These are phyloP conservation scores for Agonopterix alstromeriana DNA, from an alignment of 2,888 invertebrate genomes.

Conservation along the genomic window DNA sequence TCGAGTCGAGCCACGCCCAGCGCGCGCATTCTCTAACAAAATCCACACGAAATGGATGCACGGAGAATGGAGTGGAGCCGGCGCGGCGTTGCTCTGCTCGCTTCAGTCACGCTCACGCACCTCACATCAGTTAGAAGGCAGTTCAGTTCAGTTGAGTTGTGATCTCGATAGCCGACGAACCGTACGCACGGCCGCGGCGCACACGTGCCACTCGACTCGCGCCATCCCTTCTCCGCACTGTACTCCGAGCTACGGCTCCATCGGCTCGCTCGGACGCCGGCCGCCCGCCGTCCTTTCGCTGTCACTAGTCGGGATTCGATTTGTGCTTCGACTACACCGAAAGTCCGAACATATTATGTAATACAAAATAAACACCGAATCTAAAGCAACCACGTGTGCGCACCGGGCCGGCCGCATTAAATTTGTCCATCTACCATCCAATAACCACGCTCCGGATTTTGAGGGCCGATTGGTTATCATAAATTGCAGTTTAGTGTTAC, in stretches of 20 bases:
- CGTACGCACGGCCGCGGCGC: constrained; percentile 42
- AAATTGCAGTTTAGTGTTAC: not conserved
- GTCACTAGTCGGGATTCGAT: constrained; percentile 5
- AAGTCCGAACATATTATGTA: constrained; percentile 43
- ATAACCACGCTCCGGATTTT: no score
- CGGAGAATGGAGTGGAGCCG: constrained; percentile 40
- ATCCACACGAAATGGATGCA: constrained; percentile 59
- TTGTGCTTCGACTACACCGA: constrained; percentile 1
- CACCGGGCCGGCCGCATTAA: constrained; percentile 8
- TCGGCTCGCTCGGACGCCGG: constrained; percentile 26
- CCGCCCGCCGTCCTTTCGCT: constrained; percentile 3
- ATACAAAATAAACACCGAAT: constrained; percentile 39
- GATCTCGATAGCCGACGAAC: constrained; percentile 57
- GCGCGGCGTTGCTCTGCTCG: constrained; percentile 23
- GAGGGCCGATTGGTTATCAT: not conserved
- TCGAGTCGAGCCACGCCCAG: constrained; percentile 59
- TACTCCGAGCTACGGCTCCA: constrained; percentile 13
- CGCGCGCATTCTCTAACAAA: constrained; percentile 65
- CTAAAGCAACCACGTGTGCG: constrained; percentile 54
- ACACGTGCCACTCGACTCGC: constrained; percentile 56
- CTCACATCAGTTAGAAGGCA: constrained; percentile 30
- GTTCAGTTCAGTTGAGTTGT: constrained; percentile 50
- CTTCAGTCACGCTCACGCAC: constrained; percentile 58
- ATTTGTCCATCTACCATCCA: not conserved
- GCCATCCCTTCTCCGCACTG: constrained; percentile 37